phyloP scores from a whole-genome alignment of 2,113 vertebrate genomes.

The Aptenodytes forsteri region DNA sequence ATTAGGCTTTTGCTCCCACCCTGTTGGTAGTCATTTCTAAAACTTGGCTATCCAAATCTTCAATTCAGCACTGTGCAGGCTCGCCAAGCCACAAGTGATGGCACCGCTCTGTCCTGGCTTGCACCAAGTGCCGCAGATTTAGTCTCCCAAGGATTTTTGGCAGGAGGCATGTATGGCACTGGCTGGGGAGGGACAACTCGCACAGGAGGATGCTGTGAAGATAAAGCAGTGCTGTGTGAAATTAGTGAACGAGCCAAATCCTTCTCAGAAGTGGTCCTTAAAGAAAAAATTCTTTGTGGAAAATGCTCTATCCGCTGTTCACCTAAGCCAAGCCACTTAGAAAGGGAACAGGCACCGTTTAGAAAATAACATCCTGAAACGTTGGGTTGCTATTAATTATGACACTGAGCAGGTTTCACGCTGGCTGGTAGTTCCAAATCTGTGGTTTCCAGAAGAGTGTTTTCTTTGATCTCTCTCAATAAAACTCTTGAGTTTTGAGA shows the following conservation, averaged over 20 bases:
- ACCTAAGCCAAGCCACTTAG: neutral
- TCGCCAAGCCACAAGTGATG: neutral
- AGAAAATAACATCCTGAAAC: neutral
- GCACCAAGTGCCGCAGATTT: neutral
- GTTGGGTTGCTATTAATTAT: neutral
- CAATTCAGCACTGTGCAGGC: neutral
- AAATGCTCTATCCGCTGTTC: constrained; percentile 3
- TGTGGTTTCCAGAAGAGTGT: neutral
- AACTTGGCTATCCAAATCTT: neutral
- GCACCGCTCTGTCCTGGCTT: neutral
- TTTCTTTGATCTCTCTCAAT: neutral
- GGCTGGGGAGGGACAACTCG: neutral
- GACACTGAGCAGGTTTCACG: neutral
- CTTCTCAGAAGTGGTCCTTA: neutral
- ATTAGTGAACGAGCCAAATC: neutral
- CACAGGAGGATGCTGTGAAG: neutral
- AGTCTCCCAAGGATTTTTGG: neutral
- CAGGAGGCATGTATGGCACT: neutral
- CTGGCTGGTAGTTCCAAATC: neutral
- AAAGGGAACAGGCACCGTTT: neutral
- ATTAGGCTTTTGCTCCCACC: neutral
- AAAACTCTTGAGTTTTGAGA: neutral
- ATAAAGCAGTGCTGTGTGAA: constrained; percentile 12
- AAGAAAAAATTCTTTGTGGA: constrained; percentile 17
- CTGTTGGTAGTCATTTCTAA: neutral